A percentile compares a stretch with the other conserved stretches of the same genome.
phyloP scores from a whole-genome alignment of 2,888 invertebrate genomes.

The Uropetala carovei region DNA sequence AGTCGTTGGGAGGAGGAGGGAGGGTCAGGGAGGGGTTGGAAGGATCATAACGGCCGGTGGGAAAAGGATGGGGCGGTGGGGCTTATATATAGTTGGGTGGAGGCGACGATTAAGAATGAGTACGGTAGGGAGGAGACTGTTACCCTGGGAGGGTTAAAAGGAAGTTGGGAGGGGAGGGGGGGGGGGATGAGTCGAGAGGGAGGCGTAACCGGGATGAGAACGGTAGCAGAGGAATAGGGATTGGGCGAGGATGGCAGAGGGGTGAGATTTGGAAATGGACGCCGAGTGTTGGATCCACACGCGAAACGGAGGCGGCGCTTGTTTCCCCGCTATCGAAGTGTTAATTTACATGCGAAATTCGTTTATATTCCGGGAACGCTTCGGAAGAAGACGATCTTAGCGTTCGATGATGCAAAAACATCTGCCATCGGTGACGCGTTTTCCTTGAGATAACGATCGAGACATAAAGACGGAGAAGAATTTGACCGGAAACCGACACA shows the following conservation, averaged over 20 bases:
- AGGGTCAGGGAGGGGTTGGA: neutral
- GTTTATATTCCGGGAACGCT: neutral
- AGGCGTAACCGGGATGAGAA: constrained; percentile 10
- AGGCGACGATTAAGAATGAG: neutral
- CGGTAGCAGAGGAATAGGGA: constrained; percentile 5
- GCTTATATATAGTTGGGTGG: neutral
- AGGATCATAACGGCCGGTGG: constrained; percentile 32
- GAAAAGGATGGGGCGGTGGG: neutral
- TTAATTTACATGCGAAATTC: neutral
- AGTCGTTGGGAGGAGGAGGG: neutral
- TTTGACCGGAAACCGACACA: too few relatives aligned
- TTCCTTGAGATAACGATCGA: too few relatives aligned
- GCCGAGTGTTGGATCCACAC: neutral
- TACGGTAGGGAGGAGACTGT: constrained; percentile 11
- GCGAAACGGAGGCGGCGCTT: neutral
- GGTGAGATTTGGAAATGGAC: neutral
- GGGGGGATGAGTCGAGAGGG: neutral
- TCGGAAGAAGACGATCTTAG: too few relatives aligned
- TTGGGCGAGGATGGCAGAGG: neutral
- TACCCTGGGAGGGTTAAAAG: neutral
- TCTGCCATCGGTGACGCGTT: too few relatives aligned
- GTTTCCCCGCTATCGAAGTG: neutral
- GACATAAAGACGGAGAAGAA: too few relatives aligned
- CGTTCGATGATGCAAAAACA: too few relatives aligned
- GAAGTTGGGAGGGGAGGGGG: too few relatives aligned